These are phyloP conservation scores for Hirtodrosophila duncani DNA, from an alignment of 2,888 invertebrate genomes.

Conservation along the genomic window DNA sequence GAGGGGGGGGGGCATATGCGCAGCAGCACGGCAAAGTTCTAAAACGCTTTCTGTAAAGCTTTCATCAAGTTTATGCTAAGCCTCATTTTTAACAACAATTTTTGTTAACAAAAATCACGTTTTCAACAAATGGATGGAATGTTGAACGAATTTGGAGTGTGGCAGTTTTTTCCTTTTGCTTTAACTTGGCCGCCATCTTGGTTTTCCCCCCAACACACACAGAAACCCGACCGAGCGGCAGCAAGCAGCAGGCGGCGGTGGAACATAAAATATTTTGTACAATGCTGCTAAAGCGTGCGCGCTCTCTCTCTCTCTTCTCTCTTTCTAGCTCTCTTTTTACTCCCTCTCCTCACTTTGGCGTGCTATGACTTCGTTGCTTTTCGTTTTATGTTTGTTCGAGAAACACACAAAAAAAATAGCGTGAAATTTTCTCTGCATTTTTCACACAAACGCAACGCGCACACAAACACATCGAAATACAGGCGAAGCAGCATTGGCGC, in stretches of 20 bases:
- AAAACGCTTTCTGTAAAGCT: too few species aligned
- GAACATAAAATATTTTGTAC: constrained; percentile 54
- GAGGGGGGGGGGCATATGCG: constrained; percentile 15
- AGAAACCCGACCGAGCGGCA: constrained; percentile 26
- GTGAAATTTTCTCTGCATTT: constrained; percentile 67
- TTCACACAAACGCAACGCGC: constrained; percentile 42
- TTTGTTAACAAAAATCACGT: constrained; percentile 16
- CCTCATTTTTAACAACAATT: constrained; percentile 18
- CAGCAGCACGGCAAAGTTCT: constrained; percentile 20
- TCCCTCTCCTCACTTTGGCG: constrained; percentile 53
- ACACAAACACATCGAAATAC: neutral
- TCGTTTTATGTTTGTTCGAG: constrained; percentile 69
- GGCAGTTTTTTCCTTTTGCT: constrained; percentile 49
- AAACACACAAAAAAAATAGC: constrained; percentile 35
- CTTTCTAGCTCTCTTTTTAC: constrained; percentile 36
- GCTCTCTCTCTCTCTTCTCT: constrained; percentile 41
- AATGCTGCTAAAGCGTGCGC: constrained; percentile 42
- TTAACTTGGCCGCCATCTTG: constrained; percentile 62
- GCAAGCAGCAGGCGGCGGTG: constrained; percentile 1
- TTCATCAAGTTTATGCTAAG: too few species aligned
- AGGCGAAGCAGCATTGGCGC: constrained; percentile 37
- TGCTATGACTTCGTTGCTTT: constrained; percentile 50
- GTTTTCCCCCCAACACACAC: constrained; percentile 59
- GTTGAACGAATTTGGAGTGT: constrained; percentile 42
- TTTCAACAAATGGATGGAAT: constrained; percentile 28